Conservation (phyloP, 1,140 invertebrate genomes). For the Diorhabda carinulata region DNA sequence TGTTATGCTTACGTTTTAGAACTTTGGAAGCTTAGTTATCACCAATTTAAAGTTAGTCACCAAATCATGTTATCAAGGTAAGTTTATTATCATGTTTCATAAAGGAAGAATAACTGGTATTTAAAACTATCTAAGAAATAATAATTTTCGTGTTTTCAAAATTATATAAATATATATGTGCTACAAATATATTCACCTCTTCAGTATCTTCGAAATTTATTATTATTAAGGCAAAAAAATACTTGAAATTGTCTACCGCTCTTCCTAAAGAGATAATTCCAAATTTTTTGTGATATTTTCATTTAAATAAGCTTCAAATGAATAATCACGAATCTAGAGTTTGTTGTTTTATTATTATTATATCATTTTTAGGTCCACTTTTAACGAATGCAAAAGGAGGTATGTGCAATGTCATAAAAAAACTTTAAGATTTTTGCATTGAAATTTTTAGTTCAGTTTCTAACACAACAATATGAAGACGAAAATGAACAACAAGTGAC, state of each 20-base stretch:
- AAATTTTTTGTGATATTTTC: too few relatives aligned
- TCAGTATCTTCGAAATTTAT: too few relatives aligned
- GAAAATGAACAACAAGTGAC: constrained; percentile 42
- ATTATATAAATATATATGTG: too few relatives aligned
- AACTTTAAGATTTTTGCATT: background rate
- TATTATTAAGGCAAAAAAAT: too few relatives aligned
- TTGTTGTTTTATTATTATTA: background rate
- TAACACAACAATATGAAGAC: constrained; percentile 38
- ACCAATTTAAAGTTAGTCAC: constrained; percentile 37
- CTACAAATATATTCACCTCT: too few relatives aligned
- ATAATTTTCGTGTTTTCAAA: too few relatives aligned
- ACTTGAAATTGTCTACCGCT: too few relatives aligned
- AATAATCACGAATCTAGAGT: too few relatives aligned
- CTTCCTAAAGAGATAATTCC: too few relatives aligned
- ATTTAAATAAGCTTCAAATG: too few relatives aligned
- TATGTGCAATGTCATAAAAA: constrained; percentile 9
- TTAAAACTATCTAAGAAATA: too few relatives aligned
- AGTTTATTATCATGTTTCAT: background rate
- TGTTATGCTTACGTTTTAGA: constrained; percentile 29
- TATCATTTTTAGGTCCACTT: constrained; percentile 26
- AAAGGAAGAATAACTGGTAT: too few relatives aligned
- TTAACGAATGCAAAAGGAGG: constrained; percentile 17
- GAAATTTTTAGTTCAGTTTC: constrained; percentile 27
- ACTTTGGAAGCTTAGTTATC: constrained; percentile 34
- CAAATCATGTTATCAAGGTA: constrained; percentile 39